A percentile compares a stretch with the other conserved stretches of the same genome.
phyloP scores from a whole-genome alignment of 1,140 invertebrate genomes.

The Panagrolaimus sp. region DNA sequence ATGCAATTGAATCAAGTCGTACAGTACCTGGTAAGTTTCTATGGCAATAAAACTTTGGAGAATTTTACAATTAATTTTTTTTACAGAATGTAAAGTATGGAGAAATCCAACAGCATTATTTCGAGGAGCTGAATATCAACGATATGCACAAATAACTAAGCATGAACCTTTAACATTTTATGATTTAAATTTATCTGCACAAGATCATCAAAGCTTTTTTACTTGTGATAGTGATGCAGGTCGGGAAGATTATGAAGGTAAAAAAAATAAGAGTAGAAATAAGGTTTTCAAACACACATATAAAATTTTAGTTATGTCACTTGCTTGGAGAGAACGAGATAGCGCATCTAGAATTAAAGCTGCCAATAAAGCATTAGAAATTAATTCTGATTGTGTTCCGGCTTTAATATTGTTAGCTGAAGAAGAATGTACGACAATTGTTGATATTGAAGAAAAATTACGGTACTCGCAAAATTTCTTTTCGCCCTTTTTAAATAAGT shows the following conservation, averaged over 20 bases:
- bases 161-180: slow-evolving; percentile 96
- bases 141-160: slow-evolving; percentile 77
- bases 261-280: too few relatives aligned
- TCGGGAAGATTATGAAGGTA: slow-evolving; percentile 78
- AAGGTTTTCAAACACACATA: too few relatives aligned
- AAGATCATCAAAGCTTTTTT: slow-evolving; percentile 97
- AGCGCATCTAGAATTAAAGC: slow-evolving; percentile 82
- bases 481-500: too few relatives aligned
- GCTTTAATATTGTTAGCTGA: slow-evolving; percentile 91
- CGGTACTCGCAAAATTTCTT: too few relatives aligned
- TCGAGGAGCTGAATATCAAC: slow-evolving; percentile 87
- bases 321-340: slow-evolving; percentile 91
- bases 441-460: slow-evolving; percentile 64
- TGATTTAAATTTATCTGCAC: slow-evolving; percentile 96
- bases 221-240: slow-evolving; percentile 83
- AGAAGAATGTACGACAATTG: slow-evolving; percentile 85
- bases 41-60: not conserved
- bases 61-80: slow-evolving; percentile 32
- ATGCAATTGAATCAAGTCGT: slow-evolving; percentile 49
- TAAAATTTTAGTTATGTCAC: slow-evolving; percentile 73
- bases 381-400: slow-evolving; percentile 86
- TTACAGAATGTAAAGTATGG: slow-evolving; percentile 91
- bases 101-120: slow-evolving; percentile 91
- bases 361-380: slow-evolving; percentile 81
- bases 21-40: slow-evolving; percentile 30